A percentile compares a stretch with the other conserved stretches of the same genome.
These are phyloP conservation scores for Melanotus villosus DNA, from an alignment of 2,888 invertebrate genomes.

Conservation along the genomic window DNA sequence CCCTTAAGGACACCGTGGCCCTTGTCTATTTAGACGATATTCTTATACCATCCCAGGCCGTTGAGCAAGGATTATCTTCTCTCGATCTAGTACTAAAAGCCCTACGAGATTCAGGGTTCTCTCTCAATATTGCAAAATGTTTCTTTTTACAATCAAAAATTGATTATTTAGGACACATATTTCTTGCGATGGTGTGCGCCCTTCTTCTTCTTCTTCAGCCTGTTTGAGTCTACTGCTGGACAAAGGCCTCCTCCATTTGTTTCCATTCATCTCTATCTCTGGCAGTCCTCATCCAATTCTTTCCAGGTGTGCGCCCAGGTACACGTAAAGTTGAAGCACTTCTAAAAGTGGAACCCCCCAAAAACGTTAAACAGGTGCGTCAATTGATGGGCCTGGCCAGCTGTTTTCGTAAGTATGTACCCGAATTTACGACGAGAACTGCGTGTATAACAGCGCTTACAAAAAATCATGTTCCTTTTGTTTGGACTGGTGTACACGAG, in stretches of 20 bases:
- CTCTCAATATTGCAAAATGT: conserved; percentile 48
- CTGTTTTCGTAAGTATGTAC: conserved; percentile 52
- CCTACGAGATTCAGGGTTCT: conserved; percentile 32
- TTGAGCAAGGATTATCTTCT: conserved; percentile 33
- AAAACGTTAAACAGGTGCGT: conserved; percentile 46
- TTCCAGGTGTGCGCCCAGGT: conserved; percentile 49
- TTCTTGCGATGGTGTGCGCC: too few relatives aligned
- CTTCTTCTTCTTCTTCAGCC: too few relatives aligned
- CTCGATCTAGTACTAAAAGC: conserved; percentile 1
- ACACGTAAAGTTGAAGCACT: conserved; percentile 47
- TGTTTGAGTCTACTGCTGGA: too few relatives aligned
- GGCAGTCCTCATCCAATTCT: too few relatives aligned
- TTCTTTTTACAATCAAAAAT: conserved; percentile 46
- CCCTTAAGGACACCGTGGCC: neutral
- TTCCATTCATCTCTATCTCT: too few relatives aligned
- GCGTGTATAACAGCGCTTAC: conserved; percentile 46
- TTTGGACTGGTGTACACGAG: conserved; percentile 47
- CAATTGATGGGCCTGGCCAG: conserved; percentile 53
- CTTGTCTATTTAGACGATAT: neutral
- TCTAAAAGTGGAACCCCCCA: conserved; percentile 46
- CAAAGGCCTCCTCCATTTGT: too few relatives aligned
- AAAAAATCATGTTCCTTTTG: conserved; percentile 43
- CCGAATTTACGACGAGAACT: conserved; percentile 48
- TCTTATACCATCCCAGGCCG: neutral
- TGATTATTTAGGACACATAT: conserved; percentile 50